Conservation (phyloP, 2,113 vertebrate species). For the Gadus chalcogrammus region DNA sequence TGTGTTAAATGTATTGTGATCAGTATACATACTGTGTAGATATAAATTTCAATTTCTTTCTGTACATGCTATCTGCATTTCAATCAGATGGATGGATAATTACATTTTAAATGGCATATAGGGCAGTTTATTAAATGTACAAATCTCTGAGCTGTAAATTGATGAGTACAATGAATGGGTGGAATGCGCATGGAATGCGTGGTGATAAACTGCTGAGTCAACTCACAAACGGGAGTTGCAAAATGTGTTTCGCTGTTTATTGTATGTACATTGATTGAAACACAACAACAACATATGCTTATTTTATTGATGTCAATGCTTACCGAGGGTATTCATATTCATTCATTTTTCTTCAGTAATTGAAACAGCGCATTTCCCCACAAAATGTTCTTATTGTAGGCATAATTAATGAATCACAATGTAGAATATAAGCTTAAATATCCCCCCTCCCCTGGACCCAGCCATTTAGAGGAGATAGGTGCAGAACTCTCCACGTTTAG, state of each 20-base stretch:
- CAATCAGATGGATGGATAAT: background rate
- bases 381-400: conserved; percentile 64
- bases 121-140: conserved; percentile 18
- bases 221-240: too few species aligned
- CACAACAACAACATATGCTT: conserved; percentile 20
- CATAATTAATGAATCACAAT: conserved; percentile 74
- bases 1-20: too few species aligned
- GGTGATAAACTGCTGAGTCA: too few species aligned
- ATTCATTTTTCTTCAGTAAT: conserved; percentile 63
- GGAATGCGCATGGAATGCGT: too few species aligned
- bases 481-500: conserved; percentile 49
- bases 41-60: too few species aligned
- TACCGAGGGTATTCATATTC: conserved; percentile 42
- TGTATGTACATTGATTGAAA: conserved; percentile 1
- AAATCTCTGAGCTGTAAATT: conserved; percentile 27
- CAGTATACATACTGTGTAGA: too few species aligned
- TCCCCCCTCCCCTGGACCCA: conserved; percentile 49
- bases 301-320: conserved; percentile 9
- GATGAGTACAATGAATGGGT: background rate
- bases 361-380: conserved; percentile 61
- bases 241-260: too few species aligned
- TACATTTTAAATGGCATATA: background rate
- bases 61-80: background rate
- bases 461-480: conserved; percentile 25
- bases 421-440: conserved; percentile 61